These are phyloP conservation scores for Stenchaetothrips biformis DNA, from an alignment of 2,888 invertebrate species.

Conservation along the genomic window DNA sequence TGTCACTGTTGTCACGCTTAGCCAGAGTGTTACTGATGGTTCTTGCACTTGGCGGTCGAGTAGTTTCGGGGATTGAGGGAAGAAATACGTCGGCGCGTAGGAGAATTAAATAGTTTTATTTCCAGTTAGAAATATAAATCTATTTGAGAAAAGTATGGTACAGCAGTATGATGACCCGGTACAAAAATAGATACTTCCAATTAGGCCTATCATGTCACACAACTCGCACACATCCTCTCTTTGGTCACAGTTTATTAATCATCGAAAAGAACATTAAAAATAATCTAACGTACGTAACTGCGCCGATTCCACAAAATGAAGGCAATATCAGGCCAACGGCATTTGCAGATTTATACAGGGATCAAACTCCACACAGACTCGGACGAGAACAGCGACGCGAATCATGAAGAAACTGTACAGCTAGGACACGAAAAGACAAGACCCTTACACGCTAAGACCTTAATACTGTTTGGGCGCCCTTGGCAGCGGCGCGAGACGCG, in stretches of 20 bases:
- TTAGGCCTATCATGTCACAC: constrained; percentile 11
- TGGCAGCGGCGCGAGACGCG: background rate
- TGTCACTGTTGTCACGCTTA: too few relatives aligned
- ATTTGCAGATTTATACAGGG: too few relatives aligned
- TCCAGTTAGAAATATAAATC: constrained; percentile 4
- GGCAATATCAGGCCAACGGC: background rate
- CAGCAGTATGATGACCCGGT: constrained; percentile 6
- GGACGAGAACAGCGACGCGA: too few relatives aligned
- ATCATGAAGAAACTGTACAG: too few relatives aligned
- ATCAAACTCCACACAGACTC: background rate
- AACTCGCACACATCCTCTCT: background rate
- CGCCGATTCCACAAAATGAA: background rate
- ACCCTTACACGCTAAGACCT: background rate
- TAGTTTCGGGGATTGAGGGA: background rate
- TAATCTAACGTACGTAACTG: background rate
- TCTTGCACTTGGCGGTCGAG: too few relatives aligned
- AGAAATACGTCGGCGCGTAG: background rate
- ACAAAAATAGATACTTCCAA: constrained; percentile 11
- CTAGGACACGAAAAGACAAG: background rate
- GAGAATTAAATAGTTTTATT: constrained; percentile 22
- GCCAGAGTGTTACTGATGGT: too few relatives aligned
- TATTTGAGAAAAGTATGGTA: background rate
- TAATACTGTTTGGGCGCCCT: background rate
- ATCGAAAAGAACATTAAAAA: background rate
- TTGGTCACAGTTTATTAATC: background rate